Percentiles rank a stretch among this genome's conserved stretches.
These are phyloP conservation scores for Malurus alboscapulatus DNA, from an alignment of 2,113 vertebrate species.

Conservation along the genomic window DNA sequence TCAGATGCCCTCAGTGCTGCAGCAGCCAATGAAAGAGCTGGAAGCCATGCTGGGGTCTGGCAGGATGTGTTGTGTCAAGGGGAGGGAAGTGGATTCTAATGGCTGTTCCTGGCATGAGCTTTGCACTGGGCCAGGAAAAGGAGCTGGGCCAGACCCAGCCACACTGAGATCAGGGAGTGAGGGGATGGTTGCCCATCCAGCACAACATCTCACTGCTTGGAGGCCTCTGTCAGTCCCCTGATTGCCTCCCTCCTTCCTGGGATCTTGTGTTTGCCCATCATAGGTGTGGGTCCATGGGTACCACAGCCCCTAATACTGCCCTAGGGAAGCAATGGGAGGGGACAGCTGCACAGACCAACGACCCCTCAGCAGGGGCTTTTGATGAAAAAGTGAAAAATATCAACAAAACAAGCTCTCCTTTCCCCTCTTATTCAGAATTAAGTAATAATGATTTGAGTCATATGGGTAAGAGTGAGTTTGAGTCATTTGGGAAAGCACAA, in stretches of 20 bases:
- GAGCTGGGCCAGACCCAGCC: not conserved
- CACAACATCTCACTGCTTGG: not conserved
- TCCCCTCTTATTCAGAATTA: slow-evolving; percentile 20
- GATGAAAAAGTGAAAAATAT: not conserved
- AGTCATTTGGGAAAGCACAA: not conserved
- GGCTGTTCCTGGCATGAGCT: not conserved
- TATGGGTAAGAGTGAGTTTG: not conserved
- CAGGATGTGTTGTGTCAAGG: not conserved
- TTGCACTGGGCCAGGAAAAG: not conserved
- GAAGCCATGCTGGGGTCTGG: not conserved
- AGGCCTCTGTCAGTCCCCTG: not conserved
- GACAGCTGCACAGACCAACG: not conserved
- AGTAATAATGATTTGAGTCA: slow-evolving; percentile 32
- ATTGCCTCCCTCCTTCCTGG: not conserved
- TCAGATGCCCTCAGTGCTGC: not conserved
- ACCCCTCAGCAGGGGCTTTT: not conserved
- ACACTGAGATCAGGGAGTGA: not conserved
- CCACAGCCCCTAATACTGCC: not conserved
- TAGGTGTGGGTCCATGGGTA: accelerated
- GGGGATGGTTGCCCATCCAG: not conserved
- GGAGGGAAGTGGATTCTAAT: accelerated
- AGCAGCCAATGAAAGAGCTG: not conserved
- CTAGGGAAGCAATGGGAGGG: not conserved
- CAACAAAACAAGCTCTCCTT: not conserved
- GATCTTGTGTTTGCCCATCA: not conserved